Conservation (phyloP, 2,113 vertebrate species). For the Epinephelus cyanopodus region DNA sequence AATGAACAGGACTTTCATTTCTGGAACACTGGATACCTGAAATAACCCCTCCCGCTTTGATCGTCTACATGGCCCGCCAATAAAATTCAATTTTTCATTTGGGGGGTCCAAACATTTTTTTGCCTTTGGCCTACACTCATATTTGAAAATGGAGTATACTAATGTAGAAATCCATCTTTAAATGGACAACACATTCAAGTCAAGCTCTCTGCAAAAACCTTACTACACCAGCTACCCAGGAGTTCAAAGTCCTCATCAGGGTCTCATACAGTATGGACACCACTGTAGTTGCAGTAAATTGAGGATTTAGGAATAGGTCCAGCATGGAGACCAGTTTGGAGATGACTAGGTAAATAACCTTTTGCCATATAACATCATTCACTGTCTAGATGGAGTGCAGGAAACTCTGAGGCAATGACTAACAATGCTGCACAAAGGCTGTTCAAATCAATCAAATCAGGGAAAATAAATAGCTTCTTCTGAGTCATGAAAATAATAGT, state of each 20-base stretch:
- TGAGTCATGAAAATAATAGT: too few species aligned
- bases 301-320: not conserved
- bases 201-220: not conserved
- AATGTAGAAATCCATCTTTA: not conserved
- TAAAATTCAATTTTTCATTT: not conserved
- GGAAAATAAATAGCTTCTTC: too few species aligned
- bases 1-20: conserved; percentile 16
- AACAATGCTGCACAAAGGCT: too few species aligned
- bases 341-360: not conserved
- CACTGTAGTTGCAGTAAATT: not conserved
- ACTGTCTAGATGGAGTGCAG: too few species aligned
- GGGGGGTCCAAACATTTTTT: not conserved
- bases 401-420: too few species aligned
- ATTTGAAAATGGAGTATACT: not conserved
- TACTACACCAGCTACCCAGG: not conserved
- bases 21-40: not conserved
- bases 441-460: too few species aligned
- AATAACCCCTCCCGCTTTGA: not conserved
- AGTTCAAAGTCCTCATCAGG: not conserved
- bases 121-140: not conserved
- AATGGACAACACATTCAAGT: not conserved
- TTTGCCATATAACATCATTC: too few species aligned
- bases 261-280: not conserved
- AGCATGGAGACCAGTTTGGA: not conserved
- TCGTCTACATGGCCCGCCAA: not conserved